Evolutionary conservation across 2,888 invertebrate species (phyloP).

Genomic region (Coecobrya sp.): DNA sequence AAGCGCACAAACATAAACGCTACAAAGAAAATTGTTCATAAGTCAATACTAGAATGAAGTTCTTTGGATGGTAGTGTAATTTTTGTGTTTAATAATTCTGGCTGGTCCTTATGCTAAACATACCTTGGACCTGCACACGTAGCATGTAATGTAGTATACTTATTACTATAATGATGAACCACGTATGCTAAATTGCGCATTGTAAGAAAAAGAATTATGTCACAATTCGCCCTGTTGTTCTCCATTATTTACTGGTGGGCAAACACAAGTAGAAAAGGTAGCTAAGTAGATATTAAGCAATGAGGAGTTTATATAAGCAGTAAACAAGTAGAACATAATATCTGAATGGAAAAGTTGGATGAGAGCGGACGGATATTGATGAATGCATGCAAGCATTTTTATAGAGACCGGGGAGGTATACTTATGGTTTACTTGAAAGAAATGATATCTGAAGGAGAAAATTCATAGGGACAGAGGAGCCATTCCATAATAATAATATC

Average conservation of each 20-base stretch:
- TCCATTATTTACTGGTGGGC: background rate
- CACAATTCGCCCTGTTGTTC: background rate
- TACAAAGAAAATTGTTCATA: background rate
- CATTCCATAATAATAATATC: background rate
- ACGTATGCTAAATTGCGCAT: background rate
- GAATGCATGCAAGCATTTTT: constrained; percentile 35
- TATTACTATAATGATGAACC: background rate
- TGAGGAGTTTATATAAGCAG: background rate
- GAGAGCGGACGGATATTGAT: constrained; percentile 63
- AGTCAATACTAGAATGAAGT: background rate
- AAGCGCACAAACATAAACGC: constrained; percentile 10
- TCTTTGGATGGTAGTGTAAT: background rate
- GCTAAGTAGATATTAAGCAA: background rate
- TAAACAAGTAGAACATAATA: background rate
- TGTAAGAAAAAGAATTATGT: background rate
- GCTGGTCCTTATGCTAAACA: background rate
- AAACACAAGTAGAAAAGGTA: background rate
- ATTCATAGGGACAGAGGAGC: background rate
- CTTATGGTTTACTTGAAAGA: background rate
- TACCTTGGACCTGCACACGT: background rate
- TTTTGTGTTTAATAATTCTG: constrained; percentile 8
- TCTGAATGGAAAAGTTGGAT: constrained; percentile 16
- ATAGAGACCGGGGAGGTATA: background rate
- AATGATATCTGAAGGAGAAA: constrained; percentile 9
- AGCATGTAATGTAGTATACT: background rate